Evolutionary conservation across 2,888 invertebrate genomes (phyloP).

Genomic region (Abscondita cerata): DNA sequence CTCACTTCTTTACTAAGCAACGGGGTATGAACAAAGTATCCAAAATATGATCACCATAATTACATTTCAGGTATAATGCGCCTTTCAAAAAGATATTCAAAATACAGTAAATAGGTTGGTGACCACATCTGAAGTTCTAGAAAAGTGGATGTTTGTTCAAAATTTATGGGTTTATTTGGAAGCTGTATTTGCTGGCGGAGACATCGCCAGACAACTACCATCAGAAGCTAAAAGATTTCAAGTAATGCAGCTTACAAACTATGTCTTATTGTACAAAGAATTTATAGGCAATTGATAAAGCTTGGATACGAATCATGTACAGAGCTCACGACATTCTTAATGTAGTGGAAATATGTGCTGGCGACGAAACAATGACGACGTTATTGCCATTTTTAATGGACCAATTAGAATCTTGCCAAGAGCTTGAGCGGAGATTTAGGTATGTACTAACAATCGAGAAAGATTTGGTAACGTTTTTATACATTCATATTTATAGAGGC

Average conservation of each 20-base stretch:
- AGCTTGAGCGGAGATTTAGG: conserved; percentile 77
- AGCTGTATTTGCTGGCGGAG: conserved; percentile 91
- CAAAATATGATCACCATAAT: too few species aligned
- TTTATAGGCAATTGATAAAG: conserved; percentile 78
- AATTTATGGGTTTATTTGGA: conserved; percentile 91
- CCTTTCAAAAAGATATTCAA: conserved; percentile 86
- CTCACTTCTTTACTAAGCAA: conserved; percentile 86
- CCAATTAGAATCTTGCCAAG: conserved; percentile 86
- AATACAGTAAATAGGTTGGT: conserved; percentile 82
- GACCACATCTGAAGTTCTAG: conserved; percentile 81
- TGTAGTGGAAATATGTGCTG: conserved; percentile 83
- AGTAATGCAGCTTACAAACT: too few species aligned
- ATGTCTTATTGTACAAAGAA: too few species aligned
- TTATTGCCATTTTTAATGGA: conserved; percentile 81
- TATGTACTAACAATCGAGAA: conserved; percentile 25
- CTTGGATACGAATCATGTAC: conserved; percentile 87
- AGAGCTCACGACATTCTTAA: conserved; percentile 82
- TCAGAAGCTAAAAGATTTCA: conserved; percentile 79
- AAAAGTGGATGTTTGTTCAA: conserved; percentile 86
- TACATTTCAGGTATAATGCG: conserved; percentile 76
- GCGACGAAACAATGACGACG: conserved; percentile 82
- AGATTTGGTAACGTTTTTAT: background rate
- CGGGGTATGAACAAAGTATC: conserved; percentile 64
- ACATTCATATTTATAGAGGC: conserved; percentile 65
- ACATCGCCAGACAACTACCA: conserved; percentile 87